Conservation (phyloP, 2,113 vertebrate genomes). For the Pipra filicauda region DNA sequence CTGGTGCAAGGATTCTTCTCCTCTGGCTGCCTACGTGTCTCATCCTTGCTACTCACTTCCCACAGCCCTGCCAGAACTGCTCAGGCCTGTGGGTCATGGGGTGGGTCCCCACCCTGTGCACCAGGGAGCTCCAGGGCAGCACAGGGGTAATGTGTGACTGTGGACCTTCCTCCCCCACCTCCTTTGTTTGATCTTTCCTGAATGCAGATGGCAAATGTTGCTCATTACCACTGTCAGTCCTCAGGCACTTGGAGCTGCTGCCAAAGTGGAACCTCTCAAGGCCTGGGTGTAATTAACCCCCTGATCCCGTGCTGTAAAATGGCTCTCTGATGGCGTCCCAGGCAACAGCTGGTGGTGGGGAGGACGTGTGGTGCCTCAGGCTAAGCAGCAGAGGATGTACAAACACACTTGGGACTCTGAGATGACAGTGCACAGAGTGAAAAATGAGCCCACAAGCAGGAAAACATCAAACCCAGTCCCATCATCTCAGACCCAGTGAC, state of each 20-base stretch:
- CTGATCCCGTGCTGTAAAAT: background rate
- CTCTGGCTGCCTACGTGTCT: background rate
- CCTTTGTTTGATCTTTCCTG: background rate
- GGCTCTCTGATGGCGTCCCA: background rate
- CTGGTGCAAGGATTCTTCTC: background rate
- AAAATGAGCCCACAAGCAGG: background rate
- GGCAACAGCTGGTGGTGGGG: constrained; percentile 31
- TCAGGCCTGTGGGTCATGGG: rapidly evolving
- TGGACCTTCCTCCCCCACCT: background rate
- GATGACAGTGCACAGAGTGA: background rate
- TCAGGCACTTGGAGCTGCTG: background rate
- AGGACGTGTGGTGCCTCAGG: background rate
- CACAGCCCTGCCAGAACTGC: background rate
- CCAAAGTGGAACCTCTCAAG: background rate
- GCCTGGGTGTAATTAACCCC: constrained; percentile 12
- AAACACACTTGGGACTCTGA: background rate
- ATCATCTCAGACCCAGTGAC: background rate
- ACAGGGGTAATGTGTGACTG: background rate
- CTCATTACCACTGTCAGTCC: background rate
- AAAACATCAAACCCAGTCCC: background rate
- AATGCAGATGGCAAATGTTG: constrained; percentile 27
- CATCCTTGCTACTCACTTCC: background rate
- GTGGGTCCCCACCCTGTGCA: background rate
- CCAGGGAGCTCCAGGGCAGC: background rate
- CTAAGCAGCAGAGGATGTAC: background rate